Conservation (phyloP, 2,797 vertebrate species). For the Myotis daubentonii region DNA sequence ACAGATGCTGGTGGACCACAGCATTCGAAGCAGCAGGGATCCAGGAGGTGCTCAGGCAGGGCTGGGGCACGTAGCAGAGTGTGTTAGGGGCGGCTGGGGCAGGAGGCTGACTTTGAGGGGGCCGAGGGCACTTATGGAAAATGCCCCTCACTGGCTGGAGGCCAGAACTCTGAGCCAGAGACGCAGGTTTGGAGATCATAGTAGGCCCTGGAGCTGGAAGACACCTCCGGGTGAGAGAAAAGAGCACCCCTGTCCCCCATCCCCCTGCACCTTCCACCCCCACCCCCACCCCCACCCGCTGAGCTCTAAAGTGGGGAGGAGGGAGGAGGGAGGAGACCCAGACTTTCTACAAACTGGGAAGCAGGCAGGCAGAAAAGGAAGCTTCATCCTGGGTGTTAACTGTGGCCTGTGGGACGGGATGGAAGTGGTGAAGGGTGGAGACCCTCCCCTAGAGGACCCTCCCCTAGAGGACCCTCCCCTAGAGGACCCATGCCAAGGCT, state of each 20-base stretch:
- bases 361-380: not conserved
- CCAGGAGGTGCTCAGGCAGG: no score
- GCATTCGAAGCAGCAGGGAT: not conserved
- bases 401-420: not conserved
- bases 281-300: not conserved
- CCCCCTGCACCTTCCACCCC: accelerated
- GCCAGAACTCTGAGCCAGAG: not conserved
- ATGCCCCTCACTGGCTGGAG: not conserved
- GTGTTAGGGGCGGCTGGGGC: not conserved
- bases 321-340: not conserved
- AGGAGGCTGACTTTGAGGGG: not conserved
- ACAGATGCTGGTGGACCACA: not conserved
- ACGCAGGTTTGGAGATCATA: not conserved
- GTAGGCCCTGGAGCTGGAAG: not conserved
- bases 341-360: not conserved
- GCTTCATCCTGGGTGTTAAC: not conserved
- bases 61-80: no score
- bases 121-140: not conserved
- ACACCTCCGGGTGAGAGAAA: not conserved
- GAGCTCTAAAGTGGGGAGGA: not conserved
- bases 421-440: not conserved
- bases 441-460: not conserved
- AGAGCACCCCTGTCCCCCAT: not conserved
- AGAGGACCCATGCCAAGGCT: not conserved
- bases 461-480: no score